Evolutionary conservation across 2,113 vertebrate species (phyloP).

Genomic region (Hydropotes inermis): DNA sequence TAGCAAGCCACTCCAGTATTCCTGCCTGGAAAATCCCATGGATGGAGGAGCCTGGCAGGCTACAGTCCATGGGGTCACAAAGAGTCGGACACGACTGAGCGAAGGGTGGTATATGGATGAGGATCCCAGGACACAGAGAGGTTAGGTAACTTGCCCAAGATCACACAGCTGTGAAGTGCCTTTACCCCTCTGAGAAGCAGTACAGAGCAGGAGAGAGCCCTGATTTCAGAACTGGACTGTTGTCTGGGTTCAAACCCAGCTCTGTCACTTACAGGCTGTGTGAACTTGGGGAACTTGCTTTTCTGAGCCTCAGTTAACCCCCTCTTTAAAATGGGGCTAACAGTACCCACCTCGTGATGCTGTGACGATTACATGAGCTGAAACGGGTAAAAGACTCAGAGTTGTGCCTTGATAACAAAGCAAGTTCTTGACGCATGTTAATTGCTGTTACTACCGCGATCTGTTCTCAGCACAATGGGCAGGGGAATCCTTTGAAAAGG

Average conservation of each 20-base stretch:
- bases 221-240: rapidly evolving
- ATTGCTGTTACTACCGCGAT: too few relatives aligned
- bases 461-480: neutral
- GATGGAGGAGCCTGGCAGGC: neutral
- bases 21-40: neutral
- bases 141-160: neutral
- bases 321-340: neutral
- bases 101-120: neutral
- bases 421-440: neutral
- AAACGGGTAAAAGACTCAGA: neutral
- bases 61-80: neutral
- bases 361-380: neutral
- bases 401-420: neutral
- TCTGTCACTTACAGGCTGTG: neutral
- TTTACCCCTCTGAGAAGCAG: neutral
- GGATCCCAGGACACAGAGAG: neutral
- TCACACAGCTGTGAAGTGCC: neutral
- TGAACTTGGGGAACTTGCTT: neutral
- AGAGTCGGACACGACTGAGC: neutral
- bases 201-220: neutral
- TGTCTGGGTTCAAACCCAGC: neutral
- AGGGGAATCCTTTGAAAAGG: neutral
- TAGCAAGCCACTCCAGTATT: neutral
- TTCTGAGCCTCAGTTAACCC: neutral
- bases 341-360: rapidly evolving